Percentiles rank a stretch among this genome's conserved stretches.
These are phyloP conservation scores for Heteractis magnifica DNA, from an alignment of 92 coral and sea anemone species.

Conservation along the genomic window DNA sequence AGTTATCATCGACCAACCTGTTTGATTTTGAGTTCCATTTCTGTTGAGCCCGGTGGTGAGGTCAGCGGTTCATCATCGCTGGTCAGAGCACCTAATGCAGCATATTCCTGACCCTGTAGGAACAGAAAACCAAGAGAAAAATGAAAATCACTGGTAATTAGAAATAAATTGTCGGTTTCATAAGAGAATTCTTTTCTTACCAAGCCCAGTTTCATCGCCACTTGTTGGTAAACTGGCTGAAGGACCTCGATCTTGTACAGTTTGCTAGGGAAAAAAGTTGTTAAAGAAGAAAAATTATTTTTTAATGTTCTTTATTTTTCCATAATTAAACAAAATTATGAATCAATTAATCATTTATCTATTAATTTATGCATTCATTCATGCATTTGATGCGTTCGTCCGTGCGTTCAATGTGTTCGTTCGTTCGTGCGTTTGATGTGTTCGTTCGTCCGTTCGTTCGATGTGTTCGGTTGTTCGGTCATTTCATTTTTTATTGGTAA, in stretches of 20 bases:
- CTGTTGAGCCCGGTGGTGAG: slow-evolving; percentile 93
- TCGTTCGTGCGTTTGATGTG: no score
- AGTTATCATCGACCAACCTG: slow-evolving; percentile 58
- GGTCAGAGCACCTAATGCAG: slow-evolving; percentile 84
- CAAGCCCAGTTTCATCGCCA: slow-evolving; percentile 88
- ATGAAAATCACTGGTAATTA: not conserved
- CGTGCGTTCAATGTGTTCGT: no score
- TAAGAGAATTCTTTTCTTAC: slow-evolving; percentile 35
- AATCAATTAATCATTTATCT: no score
- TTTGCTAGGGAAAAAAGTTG: slow-evolving; percentile 53
- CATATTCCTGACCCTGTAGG: slow-evolving; percentile 84
- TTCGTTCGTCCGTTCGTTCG: no score
- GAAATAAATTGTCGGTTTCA: no score
- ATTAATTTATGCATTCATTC: no score
- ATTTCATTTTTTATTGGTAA: not conserved
- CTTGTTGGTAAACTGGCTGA: slow-evolving; percentile 90
- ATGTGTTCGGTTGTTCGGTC: no score
- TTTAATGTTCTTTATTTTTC: not conserved
- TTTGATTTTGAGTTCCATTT: slow-evolving; percentile 95
- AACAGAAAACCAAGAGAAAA: not conserved
- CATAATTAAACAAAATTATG: not conserved
- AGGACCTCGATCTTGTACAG: slow-evolving; percentile 89
- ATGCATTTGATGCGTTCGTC: no score
- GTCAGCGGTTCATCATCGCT: slow-evolving; percentile 97
- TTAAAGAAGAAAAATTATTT: not conserved